phyloP scores from a whole-genome alignment of 2,113 vertebrate genomes.

The Cyanistes caeruleus region DNA sequence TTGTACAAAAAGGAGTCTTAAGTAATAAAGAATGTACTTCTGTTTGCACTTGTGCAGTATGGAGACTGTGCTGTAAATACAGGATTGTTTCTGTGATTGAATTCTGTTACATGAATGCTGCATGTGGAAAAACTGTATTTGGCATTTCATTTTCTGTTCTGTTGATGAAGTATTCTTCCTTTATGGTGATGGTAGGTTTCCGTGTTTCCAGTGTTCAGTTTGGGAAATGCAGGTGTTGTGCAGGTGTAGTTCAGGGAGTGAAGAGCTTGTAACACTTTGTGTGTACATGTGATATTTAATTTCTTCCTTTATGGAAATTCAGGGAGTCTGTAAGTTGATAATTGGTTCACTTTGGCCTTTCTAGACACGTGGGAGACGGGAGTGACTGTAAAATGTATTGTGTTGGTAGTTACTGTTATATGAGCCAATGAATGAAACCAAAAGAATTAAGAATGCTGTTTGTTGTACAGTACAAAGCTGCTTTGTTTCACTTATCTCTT shows the following conservation, averaged over 20 bases:
- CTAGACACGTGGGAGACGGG: neutral
- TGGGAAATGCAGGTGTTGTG: slow-evolving; percentile 20
- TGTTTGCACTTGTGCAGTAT: slow-evolving; percentile 55
- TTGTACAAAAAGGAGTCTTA: slow-evolving; percentile 60
- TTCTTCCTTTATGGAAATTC: slow-evolving; percentile 28
- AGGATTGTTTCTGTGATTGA: slow-evolving; percentile 41
- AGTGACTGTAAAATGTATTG: neutral
- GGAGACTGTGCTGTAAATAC: slow-evolving; percentile 49
- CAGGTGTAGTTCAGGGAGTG: neutral
- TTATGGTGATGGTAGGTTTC: neutral
- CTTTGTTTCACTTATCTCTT: neutral
- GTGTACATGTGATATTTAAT: neutral
- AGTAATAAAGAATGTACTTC: slow-evolving; percentile 49
- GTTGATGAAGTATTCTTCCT: neutral
- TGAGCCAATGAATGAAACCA: slow-evolving; percentile 40
- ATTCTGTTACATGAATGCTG: slow-evolving; percentile 63
- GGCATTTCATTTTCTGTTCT: slow-evolving; percentile 34
- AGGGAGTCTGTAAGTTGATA: slow-evolving; percentile 7
- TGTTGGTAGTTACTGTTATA: neutral
- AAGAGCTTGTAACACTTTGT: neutral
- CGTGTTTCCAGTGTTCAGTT: neutral
- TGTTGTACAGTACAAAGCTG: slow-evolving; percentile 11
- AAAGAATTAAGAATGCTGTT: slow-evolving; percentile 37
- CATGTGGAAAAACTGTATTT: slow-evolving; percentile 45
- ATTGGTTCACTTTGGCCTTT: neutral